phyloP scores from a whole-genome alignment of 2,113 vertebrate genomes.

The Ictalurus punctatus region DNA sequence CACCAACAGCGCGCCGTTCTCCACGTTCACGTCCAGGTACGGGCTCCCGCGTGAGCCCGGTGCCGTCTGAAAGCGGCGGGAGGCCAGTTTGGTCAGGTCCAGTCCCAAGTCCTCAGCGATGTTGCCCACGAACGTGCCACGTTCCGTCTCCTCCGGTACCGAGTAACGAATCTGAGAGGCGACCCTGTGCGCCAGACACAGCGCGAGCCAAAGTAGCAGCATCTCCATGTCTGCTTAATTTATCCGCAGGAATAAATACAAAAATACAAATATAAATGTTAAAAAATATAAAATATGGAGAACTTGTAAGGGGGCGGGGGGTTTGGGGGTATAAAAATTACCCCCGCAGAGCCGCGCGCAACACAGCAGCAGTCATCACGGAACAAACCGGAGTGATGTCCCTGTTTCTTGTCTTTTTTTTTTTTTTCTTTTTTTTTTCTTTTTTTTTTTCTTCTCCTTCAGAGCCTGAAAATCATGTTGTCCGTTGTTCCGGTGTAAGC shows the following conservation, averaged over 20 bases:
- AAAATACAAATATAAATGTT: conserved; percentile 46
- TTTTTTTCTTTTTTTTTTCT: neutral
- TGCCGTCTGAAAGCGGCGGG: conserved; percentile 91
- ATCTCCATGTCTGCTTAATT: conserved; percentile 73
- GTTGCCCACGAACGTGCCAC: conserved; percentile 97
- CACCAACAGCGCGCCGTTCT: conserved; percentile 90
- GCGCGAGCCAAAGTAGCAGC: conserved; percentile 83
- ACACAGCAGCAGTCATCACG: conserved; percentile 7
- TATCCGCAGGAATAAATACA: neutral
- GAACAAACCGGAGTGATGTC: conserved; percentile 20
- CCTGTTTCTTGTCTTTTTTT: neutral
- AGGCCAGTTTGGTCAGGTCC: conserved; percentile 96
- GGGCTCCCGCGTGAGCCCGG: conserved; percentile 88
- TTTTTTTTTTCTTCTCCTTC: neutral
- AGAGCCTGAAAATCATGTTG: neutral
- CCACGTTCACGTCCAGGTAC: conserved; percentile 94
- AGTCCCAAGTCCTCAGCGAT: conserved; percentile 97
- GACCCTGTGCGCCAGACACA: conserved; percentile 84
- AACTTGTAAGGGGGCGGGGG: neutral
- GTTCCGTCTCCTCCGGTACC: conserved; percentile 94
- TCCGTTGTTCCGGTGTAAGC: neutral
- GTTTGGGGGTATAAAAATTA: neutral
- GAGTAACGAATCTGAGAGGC: conserved; percentile 93
- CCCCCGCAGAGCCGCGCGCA: conserved; percentile 32
- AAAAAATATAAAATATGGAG: conserved; percentile 4